Evolutionary conservation across 2,888 invertebrate species (phyloP).

Genomic region (Yponomeuta evonymella): DNA sequence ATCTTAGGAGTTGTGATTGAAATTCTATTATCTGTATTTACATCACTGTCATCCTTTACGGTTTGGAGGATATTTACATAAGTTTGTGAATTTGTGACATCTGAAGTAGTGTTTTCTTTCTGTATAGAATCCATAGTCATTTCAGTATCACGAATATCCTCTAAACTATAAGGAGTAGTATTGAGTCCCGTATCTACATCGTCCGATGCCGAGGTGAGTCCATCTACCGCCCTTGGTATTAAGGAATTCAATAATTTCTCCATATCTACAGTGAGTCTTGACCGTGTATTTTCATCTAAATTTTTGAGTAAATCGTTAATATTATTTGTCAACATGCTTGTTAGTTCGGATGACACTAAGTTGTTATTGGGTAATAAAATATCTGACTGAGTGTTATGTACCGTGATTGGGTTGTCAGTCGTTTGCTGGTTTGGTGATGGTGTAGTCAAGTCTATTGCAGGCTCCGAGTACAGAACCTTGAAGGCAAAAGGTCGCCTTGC

Average conservation of each 20-base stretch:
- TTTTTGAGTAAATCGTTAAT: constrained; percentile 62
- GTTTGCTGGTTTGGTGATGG: constrained; percentile 53
- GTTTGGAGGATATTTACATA: constrained; percentile 50
- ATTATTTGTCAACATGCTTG: constrained; percentile 72
- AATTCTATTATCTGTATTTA: constrained; percentile 37
- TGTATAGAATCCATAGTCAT: constrained; percentile 44
- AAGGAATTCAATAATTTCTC: constrained; percentile 67
- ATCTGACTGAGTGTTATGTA: constrained; percentile 71
- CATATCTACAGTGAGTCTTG: constrained; percentile 71
- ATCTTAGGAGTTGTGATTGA: background rate
- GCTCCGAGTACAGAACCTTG: constrained; percentile 64
- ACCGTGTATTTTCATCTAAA: constrained; percentile 64
- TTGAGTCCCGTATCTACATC: constrained; percentile 51
- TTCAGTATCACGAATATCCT: constrained; percentile 65
- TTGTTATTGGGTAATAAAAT: constrained; percentile 65
- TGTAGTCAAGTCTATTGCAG: constrained; percentile 60
- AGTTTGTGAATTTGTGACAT: constrained; percentile 23
- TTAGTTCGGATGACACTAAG: constrained; percentile 69
- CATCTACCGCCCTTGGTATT: constrained; percentile 64
- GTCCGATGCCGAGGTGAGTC: constrained; percentile 47
- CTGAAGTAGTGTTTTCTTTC: constrained; percentile 24
- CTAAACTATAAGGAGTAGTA: constrained; percentile 70
- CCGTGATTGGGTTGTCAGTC: constrained; percentile 65
- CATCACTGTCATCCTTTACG: constrained; percentile 42
- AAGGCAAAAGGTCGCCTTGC: constrained; percentile 71